phyloP scores from a whole-genome alignment of 2,888 invertebrate genomes.

The Drosophila incognita region DNA sequence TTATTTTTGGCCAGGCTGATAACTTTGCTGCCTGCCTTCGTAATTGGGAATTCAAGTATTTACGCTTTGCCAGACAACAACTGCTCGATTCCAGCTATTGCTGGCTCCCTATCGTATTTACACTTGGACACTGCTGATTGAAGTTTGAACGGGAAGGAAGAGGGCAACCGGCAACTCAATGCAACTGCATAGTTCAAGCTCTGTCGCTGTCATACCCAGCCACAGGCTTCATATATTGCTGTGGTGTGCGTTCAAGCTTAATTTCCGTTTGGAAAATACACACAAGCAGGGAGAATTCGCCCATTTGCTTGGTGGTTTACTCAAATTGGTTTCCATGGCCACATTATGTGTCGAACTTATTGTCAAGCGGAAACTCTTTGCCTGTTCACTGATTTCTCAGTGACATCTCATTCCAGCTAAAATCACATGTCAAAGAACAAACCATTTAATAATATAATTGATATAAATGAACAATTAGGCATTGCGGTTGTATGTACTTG shows the following conservation, averaged over 20 bases:
- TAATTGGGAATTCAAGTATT: constrained; percentile 21
- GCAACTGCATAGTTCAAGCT: constrained; percentile 17
- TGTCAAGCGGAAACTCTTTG: constrained; percentile 6
- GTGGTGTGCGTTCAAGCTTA: constrained; percentile 30
- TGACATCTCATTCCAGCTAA: background rate
- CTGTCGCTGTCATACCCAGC: background rate
- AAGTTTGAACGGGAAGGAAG: background rate
- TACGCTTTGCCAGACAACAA: constrained; percentile 8
- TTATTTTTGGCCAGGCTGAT: background rate
- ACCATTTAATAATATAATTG: background rate
- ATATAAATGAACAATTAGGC: background rate
- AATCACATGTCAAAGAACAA: background rate
- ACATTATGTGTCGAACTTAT: background rate
- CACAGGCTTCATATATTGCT: constrained; percentile 1
- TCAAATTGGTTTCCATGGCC: constrained; percentile 31
- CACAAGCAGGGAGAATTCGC: background rate
- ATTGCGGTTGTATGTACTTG: background rate
- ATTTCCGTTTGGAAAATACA: constrained; percentile 46
- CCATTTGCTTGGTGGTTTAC: constrained; percentile 19
- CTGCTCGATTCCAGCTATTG: too few species aligned
- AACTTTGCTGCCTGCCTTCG: constrained; percentile 3
- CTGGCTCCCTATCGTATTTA: constrained; percentile 16
- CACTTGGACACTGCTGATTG: background rate
- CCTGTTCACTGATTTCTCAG: background rate
- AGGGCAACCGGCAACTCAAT: background rate